A percentile compares a stretch with the other conserved stretches of the same genome.
Conservation (phyloP, 1,140 invertebrate species). For the Panagrolaimus sp. region DNA sequence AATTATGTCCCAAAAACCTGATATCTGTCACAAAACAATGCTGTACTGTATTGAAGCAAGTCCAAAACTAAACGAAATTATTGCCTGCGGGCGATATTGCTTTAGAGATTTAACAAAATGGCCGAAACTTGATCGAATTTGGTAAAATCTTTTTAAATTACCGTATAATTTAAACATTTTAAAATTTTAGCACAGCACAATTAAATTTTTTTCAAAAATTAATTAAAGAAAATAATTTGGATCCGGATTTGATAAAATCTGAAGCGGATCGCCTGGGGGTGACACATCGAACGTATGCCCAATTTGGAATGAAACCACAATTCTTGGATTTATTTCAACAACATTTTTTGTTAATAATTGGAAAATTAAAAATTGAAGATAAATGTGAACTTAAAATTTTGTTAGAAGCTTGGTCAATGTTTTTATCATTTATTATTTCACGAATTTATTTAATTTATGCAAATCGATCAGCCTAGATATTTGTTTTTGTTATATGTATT, state of each 20-base stretch:
- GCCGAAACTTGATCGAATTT: constrained; percentile 50
- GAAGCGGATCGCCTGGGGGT: constrained; percentile 32
- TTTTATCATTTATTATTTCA: constrained; percentile 9
- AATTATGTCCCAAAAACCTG: constrained; percentile 10
- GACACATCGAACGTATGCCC: constrained; percentile 46
- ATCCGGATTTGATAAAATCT: constrained; percentile 30
- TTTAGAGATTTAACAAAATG: constrained; percentile 51
- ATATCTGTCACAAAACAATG: constrained; percentile 57
- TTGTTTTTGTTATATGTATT: too few relatives aligned
- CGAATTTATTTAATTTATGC: background rate
- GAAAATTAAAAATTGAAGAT: constrained; percentile 2
- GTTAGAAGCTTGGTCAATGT: background rate
- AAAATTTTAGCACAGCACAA: constrained; percentile 49
- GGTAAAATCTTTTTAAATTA: constrained; percentile 34
- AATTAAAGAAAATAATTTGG: constrained; percentile 41
- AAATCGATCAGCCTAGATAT: background rate
- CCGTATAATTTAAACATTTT: background rate
- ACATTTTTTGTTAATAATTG: constrained; percentile 2
- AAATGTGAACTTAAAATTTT: background rate
- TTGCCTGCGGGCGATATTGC: constrained; percentile 51
- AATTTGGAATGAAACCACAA: constrained; percentile 53
- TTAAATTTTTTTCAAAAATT: constrained; percentile 52
- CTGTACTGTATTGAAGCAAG: constrained; percentile 52
- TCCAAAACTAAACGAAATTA: constrained; percentile 55
- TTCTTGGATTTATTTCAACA: constrained; percentile 52